Evolutionary conservation across 2,113 vertebrate species (phyloP).

Genomic region (Nesospiza acunhae): DNA sequence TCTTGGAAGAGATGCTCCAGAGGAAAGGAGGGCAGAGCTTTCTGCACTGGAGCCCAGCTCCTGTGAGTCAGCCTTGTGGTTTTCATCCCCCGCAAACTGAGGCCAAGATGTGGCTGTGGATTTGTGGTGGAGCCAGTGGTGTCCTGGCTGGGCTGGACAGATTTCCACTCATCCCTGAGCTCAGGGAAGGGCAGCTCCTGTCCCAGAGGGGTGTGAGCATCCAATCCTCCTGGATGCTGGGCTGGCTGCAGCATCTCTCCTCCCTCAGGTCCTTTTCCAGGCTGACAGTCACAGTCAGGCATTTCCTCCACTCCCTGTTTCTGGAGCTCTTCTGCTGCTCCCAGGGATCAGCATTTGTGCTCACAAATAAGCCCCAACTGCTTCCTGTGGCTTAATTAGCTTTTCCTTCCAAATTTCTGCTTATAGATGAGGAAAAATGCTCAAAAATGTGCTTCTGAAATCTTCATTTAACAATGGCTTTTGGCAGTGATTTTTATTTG

Average conservation of each 20-base stretch:
- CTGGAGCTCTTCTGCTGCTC: background rate
- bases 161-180: background rate
- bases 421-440: background rate
- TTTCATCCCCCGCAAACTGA: background rate
- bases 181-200: background rate
- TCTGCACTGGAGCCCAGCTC: background rate
- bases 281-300: background rate
- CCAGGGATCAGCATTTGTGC: background rate
- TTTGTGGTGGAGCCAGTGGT: background rate
- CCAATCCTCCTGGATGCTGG: background rate
- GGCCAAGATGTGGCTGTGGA: background rate
- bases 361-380: background rate
- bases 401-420: background rate
- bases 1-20: background rate
- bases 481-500: background rate
- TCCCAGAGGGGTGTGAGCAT: background rate
- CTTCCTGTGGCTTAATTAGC: background rate
- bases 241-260: background rate
- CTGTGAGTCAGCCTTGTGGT: background rate
- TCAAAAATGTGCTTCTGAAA: background rate
- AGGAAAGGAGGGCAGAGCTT: background rate
- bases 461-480: background rate
- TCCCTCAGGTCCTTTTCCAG: background rate
- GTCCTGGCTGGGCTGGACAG: background rate
- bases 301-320: background rate